These are phyloP conservation scores for Aradophagus sp. DNA, from an alignment of 1,140 invertebrate genomes.

Conservation along the genomic window DNA sequence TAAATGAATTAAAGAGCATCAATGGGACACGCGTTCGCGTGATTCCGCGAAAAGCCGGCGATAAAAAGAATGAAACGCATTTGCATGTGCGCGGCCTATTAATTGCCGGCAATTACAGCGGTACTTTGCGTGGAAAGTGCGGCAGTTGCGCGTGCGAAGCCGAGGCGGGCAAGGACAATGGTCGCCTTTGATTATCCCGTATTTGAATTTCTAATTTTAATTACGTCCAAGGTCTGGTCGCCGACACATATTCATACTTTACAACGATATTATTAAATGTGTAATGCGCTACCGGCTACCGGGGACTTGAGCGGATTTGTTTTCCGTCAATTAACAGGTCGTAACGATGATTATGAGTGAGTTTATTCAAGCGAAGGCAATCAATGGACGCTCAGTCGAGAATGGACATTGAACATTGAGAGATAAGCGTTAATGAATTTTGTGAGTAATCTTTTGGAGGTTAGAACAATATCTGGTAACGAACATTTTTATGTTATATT, in stretches of 20 bases:
- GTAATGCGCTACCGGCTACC: slow-evolving; percentile 6
- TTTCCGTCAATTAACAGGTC: slow-evolving; percentile 7
- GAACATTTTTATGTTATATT: too few species aligned
- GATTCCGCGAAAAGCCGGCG: slow-evolving; percentile 6
- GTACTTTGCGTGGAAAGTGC: slow-evolving; percentile 30
- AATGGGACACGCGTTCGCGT: slow-evolving; percentile 8
- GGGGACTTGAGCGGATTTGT: slow-evolving; percentile 12
- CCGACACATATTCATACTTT: slow-evolving; percentile 19
- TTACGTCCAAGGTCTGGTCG: slow-evolving; percentile 13
- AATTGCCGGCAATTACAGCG: slow-evolving; percentile 31
- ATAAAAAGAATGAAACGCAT: not conserved
- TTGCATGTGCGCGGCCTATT: slow-evolving; percentile 17
- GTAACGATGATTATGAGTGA: slow-evolving; percentile 7
- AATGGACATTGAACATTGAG: too few species aligned
- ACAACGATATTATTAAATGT: slow-evolving; percentile 27
- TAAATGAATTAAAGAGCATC: slow-evolving; percentile 3
- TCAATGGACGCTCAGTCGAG: too few species aligned
- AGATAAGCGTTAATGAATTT: too few species aligned
- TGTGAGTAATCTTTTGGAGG: too few species aligned
- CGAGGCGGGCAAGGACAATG: slow-evolving; percentile 6
- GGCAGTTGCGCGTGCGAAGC: slow-evolving; percentile 9
- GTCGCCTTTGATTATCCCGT: slow-evolving; percentile 28
- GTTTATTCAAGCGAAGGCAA: not conserved
- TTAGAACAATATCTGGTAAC: too few species aligned
- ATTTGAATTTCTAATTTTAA: slow-evolving; percentile 46